phyloP scores from a whole-genome alignment of 2,113 vertebrate genomes.

The Clarias macrocephalus region DNA sequence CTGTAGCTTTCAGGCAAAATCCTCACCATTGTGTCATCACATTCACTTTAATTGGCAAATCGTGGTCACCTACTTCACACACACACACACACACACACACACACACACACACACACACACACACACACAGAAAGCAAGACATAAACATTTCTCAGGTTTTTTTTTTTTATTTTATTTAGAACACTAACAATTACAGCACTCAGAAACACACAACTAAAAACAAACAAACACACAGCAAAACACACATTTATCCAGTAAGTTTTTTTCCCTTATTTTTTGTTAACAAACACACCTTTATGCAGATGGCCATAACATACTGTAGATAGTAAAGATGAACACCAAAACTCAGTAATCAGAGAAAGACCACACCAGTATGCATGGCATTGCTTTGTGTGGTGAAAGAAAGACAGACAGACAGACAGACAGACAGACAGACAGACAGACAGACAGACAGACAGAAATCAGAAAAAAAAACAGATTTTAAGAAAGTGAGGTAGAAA shows the following conservation, averaged over 20 bases:
- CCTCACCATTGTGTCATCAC: constrained; percentile 19
- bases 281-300: background rate
- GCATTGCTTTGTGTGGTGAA: background rate
- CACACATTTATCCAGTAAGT: background rate
- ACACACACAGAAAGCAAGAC: background rate
- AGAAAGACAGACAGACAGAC: no score
- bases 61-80: background rate
- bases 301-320: background rate
- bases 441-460: background rate
- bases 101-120: constrained; percentile 17
- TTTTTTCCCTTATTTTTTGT: background rate
- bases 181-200: background rate
- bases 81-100: background rate
- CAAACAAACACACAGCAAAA: background rate
- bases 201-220: background rate
- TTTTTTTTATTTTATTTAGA: background rate
- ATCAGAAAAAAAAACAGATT: background rate
- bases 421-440: background rate
- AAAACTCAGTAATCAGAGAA: background rate
- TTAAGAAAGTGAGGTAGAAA: background rate
- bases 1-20: constrained; percentile 40
- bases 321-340: background rate
- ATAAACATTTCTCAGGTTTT: background rate
- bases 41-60: constrained; percentile 45
- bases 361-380: background rate